Conservation (phyloP, 1,140 invertebrate genomes). For the Caenorhabditis elegans region DNA sequence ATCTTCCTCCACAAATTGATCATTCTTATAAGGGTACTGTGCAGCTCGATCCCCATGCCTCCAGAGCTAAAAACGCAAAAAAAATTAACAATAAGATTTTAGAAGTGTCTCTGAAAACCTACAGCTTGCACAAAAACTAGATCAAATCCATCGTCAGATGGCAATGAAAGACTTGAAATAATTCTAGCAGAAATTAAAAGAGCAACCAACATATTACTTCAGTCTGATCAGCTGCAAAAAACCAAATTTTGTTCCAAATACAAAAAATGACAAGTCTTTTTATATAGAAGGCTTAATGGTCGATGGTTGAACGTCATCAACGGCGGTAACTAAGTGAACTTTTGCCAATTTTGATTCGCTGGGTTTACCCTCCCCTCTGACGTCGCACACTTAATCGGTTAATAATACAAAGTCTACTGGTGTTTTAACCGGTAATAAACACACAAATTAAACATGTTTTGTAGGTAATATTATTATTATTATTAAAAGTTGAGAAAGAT, state of each 20-base stretch:
- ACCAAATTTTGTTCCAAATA: too few relatives aligned
- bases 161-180: neutral
- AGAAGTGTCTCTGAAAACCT: neutral
- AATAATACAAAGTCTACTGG: neutral
- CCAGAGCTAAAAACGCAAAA: neutral
- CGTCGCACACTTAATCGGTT: neutral
- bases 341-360: neutral
- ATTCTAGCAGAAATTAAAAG: neutral
- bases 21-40: neutral
- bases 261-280: neutral
- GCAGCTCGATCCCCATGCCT: neutral
- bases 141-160: neutral
- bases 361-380: neutral
- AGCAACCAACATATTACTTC: neutral
- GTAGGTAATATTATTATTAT: too few relatives aligned
- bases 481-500: too few relatives aligned
- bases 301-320: constrained; percentile 10
- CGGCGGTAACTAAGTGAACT: constrained; percentile 20
- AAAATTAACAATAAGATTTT: neutral
- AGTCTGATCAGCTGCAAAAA: neutral
- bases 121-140: neutral
- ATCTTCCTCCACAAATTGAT: neutral
- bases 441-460: too few relatives aligned
- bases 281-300: constrained; percentile 13
- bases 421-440: neutral